Evolutionary conservation across 2,888 invertebrate species (phyloP).

Genomic region (Creontiades dilutus): DNA sequence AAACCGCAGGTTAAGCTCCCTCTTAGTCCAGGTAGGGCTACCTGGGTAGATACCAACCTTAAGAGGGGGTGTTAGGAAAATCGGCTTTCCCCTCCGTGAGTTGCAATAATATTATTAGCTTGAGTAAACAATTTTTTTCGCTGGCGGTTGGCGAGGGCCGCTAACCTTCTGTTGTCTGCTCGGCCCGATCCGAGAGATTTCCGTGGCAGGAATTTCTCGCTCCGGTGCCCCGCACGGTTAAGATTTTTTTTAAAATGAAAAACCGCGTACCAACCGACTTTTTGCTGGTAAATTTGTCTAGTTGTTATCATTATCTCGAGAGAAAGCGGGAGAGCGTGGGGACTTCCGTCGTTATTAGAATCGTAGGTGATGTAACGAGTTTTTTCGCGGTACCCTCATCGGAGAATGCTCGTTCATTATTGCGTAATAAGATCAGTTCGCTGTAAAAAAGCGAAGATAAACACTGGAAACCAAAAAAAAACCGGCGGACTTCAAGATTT

Average conservation of each 20-base stretch:
- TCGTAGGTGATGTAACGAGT: no score
- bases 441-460: no score
- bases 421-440: no score
- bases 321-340: neutral
- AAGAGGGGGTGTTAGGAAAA: constrained; percentile 24
- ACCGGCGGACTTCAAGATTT: no score
- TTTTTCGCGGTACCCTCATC: no score
- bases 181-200: neutral
- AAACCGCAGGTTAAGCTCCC: neutral
- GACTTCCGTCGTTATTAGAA: neutral
- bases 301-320: neutral
- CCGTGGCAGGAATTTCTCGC: constrained; percentile 4
- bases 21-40: neutral
- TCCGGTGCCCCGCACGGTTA: constrained; percentile 2
- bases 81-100: constrained; percentile 10
- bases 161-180: neutral
- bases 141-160: neutral
- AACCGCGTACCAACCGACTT: neutral
- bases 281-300: neutral
- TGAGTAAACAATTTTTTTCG: neutral
- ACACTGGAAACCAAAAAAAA: no score
- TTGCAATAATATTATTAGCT: constrained; percentile 7
- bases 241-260: neutral
- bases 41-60: neutral
- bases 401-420: no score